Conservation (phyloP, 2,797 vertebrate species). For the Chiloscyllium punctatum region DNA sequence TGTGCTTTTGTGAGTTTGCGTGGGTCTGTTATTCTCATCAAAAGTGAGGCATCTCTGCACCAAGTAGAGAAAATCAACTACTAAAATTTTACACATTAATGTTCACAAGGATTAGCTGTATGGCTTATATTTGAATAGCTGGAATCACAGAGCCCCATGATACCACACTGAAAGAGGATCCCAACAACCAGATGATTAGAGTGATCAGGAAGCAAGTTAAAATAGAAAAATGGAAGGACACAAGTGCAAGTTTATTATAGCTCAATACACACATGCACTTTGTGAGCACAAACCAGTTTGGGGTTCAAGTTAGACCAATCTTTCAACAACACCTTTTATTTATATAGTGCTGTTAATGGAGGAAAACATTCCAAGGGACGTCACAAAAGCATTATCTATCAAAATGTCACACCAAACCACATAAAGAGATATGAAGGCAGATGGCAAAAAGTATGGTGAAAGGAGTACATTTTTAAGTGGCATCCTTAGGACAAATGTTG, state of each 20-base stretch:
- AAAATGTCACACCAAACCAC: neutral
- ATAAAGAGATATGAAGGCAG: neutral
- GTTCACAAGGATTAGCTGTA: neutral
- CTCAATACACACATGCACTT: neutral
- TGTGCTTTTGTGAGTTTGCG: neutral
- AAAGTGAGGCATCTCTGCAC: neutral
- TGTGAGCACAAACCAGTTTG: neutral
- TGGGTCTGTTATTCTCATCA: neutral
- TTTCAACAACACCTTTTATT: neutral
- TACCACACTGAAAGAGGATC: neutral
- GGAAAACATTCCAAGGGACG: neutral
- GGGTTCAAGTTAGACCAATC: neutral
- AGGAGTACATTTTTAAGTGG: neutral
- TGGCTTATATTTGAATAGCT: neutral
- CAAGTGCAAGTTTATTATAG: neutral
- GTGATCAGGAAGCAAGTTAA: neutral
- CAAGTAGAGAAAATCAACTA: neutral
- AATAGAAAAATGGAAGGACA: neutral
- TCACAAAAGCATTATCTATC: neutral
- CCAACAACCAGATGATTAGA: neutral
- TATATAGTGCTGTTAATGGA: neutral
- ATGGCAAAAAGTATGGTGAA: neutral
- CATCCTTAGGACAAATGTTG: neutral
- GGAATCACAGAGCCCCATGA: neutral
- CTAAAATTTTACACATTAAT: neutral